Percentiles rank a stretch among this genome's conserved stretches.
Conservation (phyloP, 1,140 invertebrate genomes). For the Tetranychus cinnabarinus region DNA sequence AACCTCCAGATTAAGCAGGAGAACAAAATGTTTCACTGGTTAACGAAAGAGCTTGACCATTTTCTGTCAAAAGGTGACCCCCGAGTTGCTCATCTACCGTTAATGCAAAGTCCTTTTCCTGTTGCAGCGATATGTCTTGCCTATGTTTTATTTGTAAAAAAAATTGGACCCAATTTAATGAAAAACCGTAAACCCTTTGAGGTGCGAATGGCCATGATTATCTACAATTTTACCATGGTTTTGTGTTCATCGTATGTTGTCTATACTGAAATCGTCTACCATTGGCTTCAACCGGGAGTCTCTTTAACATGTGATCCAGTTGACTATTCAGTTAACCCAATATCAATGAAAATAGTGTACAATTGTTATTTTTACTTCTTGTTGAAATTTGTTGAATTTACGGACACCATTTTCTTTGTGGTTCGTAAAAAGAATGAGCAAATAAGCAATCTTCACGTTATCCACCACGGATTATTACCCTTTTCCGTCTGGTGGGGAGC, state of each 20-base stretch:
- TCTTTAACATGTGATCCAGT: not conserved
- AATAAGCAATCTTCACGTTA: slow-evolving; percentile 63
- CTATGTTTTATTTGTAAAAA: slow-evolving; percentile 56
- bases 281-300: not conserved
- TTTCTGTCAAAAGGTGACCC: not conserved
- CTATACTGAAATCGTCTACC: not conserved
- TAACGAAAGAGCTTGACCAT: too few relatives aligned
- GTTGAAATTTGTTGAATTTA: slow-evolving; percentile 3
- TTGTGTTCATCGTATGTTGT: slow-evolving; percentile 12
- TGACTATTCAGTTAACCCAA: not conserved
- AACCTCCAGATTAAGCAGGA: too few relatives aligned
- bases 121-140: slow-evolving; percentile 44
- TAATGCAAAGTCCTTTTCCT: slow-evolving; percentile 69
- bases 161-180: slow-evolving; percentile 56
- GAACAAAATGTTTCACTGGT: too few relatives aligned
- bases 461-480: slow-evolving; percentile 41
- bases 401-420: slow-evolving; percentile 5
- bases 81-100: slow-evolving; percentile 60
- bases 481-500: not conserved
- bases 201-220: slow-evolving; percentile 42
- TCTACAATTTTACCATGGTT: slow-evolving; percentile 36
- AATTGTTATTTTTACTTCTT: not conserved
- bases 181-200: slow-evolving; percentile 55
- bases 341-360: not conserved
- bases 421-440: slow-evolving; percentile 60